Base-by-base conservation (phyloP, 2,888 invertebrate species). In the Steinernema hermaphroditum region DNA sequence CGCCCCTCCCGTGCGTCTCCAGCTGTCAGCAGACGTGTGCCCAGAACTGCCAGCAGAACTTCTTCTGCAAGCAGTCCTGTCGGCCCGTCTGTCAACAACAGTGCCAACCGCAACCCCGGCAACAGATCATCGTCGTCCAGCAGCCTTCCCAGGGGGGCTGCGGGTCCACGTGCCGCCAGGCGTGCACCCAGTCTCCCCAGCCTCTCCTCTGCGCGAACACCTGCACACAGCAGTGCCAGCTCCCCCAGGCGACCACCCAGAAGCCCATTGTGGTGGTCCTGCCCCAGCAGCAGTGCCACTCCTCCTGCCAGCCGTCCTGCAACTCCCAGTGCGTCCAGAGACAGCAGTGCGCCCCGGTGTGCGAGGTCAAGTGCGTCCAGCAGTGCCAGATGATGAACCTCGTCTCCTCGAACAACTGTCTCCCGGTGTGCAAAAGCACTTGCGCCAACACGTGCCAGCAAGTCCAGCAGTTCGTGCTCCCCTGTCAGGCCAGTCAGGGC, bases 321-420 rank as follows among this genome's bases (percentile, higher is more conserved):
- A 14, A 6, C 6, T 27, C 54, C 27, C 54, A 54, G 54, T 54
- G 54, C 54, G 54, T 54, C 54, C 54, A 54, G 54, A 16, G 46
- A 6, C 22, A 27, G 27, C 54, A 54, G 54, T 27, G 24, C 27
- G 24, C 22, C 24, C 54, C 54, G 22, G 22, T 24, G n/a, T 54
- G 54, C 27, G n/a, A 54, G 27, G 12, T 19, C 2, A 2, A 6
- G 6, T 54, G 54, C 54, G 54, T 54, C 6, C 19, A 24, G 6
- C 54, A 54, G 12, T 54, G 54, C 54, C 54, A 54, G 27, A 6
- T 8, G 22, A 24, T 27, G 22, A 27, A 8, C 6, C 2, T 22
- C 27, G 16, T 46, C 4, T n/a, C 46, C 4, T 6, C 22, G 46
- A 6, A 46, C 9, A 6, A 46, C 4, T 46, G 46, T 46, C 22